A percentile compares a stretch with the other conserved stretches of the same genome.
phyloP scores from a whole-genome alignment of 2,113 vertebrate species.

The Hyperoodon ampullatus region DNA sequence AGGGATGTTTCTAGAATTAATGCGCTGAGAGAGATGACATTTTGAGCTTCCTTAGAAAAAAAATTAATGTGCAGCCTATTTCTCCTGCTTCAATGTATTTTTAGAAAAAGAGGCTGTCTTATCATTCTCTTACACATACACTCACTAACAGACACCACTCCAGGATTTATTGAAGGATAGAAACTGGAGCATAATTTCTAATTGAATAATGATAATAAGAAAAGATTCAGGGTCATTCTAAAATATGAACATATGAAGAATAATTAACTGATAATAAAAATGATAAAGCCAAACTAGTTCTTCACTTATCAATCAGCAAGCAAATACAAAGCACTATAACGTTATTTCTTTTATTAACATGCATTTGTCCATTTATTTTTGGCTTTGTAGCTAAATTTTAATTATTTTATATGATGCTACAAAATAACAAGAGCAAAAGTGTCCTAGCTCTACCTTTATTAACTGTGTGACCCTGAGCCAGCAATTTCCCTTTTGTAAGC shows the following conservation, averaged over 20 bases:
- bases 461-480: background rate
- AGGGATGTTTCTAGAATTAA: slow-evolving; percentile 51
- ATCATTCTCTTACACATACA: slow-evolving; percentile 31
- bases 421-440: background rate
- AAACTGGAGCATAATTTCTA: slow-evolving; percentile 59
- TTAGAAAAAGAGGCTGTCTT: slow-evolving; percentile 61
- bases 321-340: background rate
- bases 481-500: background rate
- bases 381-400: background rate
- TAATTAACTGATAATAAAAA: slow-evolving; percentile 71
- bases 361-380: background rate
- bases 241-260: slow-evolving; percentile 20
- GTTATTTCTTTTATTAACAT: background rate
- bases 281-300: slow-evolving; percentile 17
- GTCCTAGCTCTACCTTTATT: background rate
- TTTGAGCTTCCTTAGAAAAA: slow-evolving; percentile 44
- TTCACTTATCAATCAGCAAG: background rate
- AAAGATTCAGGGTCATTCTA: slow-evolving; percentile 47
- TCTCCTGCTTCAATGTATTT: slow-evolving; percentile 59
- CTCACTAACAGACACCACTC: background rate
- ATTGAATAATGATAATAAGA: slow-evolving; percentile 65
- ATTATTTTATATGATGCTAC: background rate
- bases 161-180: slow-evolving; percentile 42
- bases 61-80: slow-evolving; percentile 26
- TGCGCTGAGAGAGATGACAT: slow-evolving; percentile 27